These are phyloP conservation scores for Cossypha niveicapilla DNA, from an alignment of 2,797 vertebrate genomes.

Conservation along the genomic window DNA sequence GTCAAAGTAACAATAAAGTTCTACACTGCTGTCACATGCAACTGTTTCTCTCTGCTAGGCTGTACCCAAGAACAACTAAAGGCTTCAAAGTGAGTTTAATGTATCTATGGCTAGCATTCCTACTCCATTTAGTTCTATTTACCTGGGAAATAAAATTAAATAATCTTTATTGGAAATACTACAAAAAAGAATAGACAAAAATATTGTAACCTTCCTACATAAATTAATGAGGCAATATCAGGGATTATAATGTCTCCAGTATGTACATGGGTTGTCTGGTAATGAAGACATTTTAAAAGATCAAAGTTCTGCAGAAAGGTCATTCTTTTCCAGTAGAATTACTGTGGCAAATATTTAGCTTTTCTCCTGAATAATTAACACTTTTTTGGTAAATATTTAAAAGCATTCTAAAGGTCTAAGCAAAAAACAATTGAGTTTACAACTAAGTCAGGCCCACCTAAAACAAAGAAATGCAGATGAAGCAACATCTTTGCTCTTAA, in stretches of 20 bases:
- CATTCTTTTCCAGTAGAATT: neutral
- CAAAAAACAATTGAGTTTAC: neutral
- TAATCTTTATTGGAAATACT: neutral
- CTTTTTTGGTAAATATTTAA: neutral
- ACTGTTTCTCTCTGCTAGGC: neutral
- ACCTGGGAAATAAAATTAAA: neutral
- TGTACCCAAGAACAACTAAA: neutral
- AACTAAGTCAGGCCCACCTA: neutral
- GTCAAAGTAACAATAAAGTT: neutral
- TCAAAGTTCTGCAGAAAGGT: neutral
- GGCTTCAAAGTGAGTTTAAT: neutral
- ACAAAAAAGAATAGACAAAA: neutral
- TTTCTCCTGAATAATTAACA: neutral
- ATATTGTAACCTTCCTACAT: neutral
- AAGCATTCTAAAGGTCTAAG: neutral
- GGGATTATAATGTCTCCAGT: neutral
- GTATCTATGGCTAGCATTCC: neutral
- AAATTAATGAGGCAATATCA: neutral
- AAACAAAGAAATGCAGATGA: neutral
- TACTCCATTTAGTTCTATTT: neutral
- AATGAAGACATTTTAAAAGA: neutral
- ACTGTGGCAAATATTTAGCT: conserved; percentile 7
- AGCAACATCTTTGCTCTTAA: neutral
- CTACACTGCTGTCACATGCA: neutral
- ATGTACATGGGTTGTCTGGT: neutral